phyloP scores from a whole-genome alignment of 1,140 invertebrate species.

The Nautilus pompilius region DNA sequence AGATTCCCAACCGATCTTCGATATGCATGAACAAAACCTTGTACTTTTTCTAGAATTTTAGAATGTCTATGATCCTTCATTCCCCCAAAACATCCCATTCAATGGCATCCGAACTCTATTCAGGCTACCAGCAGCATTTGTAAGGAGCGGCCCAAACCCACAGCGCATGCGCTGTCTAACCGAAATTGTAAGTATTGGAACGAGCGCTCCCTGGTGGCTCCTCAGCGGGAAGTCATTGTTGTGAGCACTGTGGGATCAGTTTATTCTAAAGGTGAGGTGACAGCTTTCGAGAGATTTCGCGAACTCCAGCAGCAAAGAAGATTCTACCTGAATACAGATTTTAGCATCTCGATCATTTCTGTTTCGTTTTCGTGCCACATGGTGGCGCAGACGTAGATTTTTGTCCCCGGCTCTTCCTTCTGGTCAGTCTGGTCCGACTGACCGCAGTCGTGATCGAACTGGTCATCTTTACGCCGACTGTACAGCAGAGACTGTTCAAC shows the following conservation, averaged over 20 bases:
- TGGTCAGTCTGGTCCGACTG: constrained; percentile 5
- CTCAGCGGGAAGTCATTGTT: not conserved
- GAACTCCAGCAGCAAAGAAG: not conserved
- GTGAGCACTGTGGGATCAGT: not conserved
- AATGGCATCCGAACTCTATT: too few species aligned
- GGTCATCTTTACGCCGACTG: constrained; percentile 87
- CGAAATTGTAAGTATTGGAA: too few species aligned
- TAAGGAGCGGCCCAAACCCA: too few species aligned
- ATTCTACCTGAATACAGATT: constrained; percentile 41
- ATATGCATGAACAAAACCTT: too few species aligned
- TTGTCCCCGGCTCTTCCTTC: constrained; percentile 14
- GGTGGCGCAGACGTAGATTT: constrained; percentile 60
- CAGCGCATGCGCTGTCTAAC: too few species aligned
- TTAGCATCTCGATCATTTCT: constrained; percentile 45
- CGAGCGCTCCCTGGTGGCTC: too few species aligned
- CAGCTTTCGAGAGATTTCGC: not conserved
- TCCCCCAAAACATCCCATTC: too few species aligned
- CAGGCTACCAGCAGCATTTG: too few species aligned
- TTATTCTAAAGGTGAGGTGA: constrained; percentile 52
- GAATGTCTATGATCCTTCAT: too few species aligned
- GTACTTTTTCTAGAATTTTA: too few species aligned
- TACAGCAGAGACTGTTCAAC: constrained; percentile 94
- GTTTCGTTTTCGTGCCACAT: constrained; percentile 91
- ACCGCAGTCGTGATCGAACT: constrained; percentile 53
- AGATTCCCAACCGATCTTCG: too few species aligned